Conservation (phyloP, 2,888 invertebrate species). For the Muscina levida region DNA sequence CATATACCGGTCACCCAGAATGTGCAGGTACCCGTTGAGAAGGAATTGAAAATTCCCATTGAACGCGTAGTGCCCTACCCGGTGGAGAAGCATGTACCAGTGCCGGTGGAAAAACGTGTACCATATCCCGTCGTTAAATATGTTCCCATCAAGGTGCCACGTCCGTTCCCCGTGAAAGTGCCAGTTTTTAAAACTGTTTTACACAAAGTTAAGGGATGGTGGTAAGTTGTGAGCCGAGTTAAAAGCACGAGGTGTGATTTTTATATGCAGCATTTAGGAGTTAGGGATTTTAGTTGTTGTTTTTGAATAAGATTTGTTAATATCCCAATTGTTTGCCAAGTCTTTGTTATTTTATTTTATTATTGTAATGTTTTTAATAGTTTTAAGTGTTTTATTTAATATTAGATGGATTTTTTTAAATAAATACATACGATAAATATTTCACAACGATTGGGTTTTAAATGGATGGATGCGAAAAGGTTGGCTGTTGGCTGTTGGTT, state of each 20-base stretch:
- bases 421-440: too few species aligned
- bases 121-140: slow-evolving; percentile 87
- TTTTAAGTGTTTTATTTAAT: too few species aligned
- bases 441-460: too few species aligned
- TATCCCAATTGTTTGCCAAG: too few species aligned
- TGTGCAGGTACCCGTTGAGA: slow-evolving; percentile 86
- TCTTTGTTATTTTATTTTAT: slow-evolving; percentile 14
- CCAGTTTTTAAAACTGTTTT: slow-evolving; percentile 85
- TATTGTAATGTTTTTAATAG: not conserved
- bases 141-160: slow-evolving; percentile 87
- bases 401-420: not conserved
- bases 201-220: slow-evolving; percentile 81
- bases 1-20: slow-evolving; percentile 88
- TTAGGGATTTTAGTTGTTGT: slow-evolving; percentile 14
- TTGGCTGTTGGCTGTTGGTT: too few species aligned
- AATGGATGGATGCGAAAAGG: too few species aligned
- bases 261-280: slow-evolving; percentile 45
- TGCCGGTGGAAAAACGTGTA: slow-evolving; percentile 88
- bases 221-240: slow-evolving; percentile 58
- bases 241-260: not conserved
- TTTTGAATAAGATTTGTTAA: too few species aligned
- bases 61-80: slow-evolving; percentile 86
- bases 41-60: slow-evolving; percentile 83
- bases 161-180: slow-evolving; percentile 89
- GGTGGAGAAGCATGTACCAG: slow-evolving; percentile 86